Conservation (phyloP, 2,113 vertebrate species). For the Poeciliopsis prolifica region DNA sequence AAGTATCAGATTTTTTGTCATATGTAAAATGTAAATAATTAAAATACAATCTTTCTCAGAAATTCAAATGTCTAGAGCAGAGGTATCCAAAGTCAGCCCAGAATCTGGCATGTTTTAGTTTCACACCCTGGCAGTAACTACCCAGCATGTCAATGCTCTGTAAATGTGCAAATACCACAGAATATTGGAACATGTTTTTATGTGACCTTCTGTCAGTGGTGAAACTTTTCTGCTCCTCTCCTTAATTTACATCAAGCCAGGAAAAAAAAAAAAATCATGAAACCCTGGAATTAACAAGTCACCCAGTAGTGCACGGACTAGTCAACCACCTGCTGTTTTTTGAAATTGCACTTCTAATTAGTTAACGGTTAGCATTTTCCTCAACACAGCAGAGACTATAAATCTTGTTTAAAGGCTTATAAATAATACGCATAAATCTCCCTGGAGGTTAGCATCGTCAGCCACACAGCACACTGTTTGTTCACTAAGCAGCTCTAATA, state of each 20-base stretch:
- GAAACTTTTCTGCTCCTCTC: not conserved
- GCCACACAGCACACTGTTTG: conserved; percentile 39
- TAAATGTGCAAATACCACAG: not conserved
- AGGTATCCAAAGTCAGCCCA: too few species aligned
- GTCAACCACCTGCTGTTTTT: conserved; percentile 43
- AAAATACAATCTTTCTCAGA: too few species aligned
- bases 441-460: conserved; percentile 55
- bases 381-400: conserved; percentile 24
- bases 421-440: conserved; percentile 60
- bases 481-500: conserved; percentile 29
- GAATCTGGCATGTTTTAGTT: too few species aligned
- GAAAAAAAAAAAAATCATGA: not conserved
- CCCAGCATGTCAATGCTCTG: not conserved
- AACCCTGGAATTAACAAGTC: conserved; percentile 19
- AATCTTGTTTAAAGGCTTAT: conserved; percentile 51
- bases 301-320: conserved; percentile 11
- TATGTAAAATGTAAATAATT: too few species aligned
- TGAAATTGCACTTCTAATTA: conserved; percentile 59
- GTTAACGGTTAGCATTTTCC: conserved; percentile 47
- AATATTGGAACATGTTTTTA: not conserved
- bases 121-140: too few species aligned
- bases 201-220: not conserved
- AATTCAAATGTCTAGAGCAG: too few species aligned
- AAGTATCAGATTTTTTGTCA: too few species aligned
- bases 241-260: conserved; percentile 6